phyloP scores from a whole-genome alignment of 1,140 invertebrate species.

The Tribolium castaneum region DNA sequence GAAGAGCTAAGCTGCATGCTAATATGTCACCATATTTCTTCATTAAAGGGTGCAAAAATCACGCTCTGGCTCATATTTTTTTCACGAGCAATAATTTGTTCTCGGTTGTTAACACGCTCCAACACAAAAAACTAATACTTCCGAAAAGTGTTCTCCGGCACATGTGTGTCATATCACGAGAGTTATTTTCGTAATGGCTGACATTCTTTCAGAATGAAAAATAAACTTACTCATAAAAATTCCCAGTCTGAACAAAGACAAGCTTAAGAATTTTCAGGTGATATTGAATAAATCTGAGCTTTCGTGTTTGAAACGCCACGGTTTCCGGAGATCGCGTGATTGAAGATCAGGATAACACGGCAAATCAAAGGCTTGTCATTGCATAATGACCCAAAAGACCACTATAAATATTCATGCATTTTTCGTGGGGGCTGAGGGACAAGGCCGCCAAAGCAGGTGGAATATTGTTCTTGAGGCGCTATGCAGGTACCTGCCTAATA shows the following conservation, averaged over 20 bases:
- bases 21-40: slow-evolving; percentile 38
- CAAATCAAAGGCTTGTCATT: slow-evolving; percentile 1
- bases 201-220: slow-evolving; percentile 15
- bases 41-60: slow-evolving; percentile 26
- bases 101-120: not conserved
- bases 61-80: not conserved
- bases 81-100: slow-evolving; percentile 9
- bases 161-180: slow-evolving; percentile 23
- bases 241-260: slow-evolving; percentile 4
- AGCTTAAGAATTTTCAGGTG: not conserved
- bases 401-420: not conserved
- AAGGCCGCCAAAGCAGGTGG: not conserved
- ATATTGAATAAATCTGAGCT: slow-evolving; percentile 20
- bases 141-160: not conserved
- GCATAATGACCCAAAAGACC: not conserved
- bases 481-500: slow-evolving; percentile 7
- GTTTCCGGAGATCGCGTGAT: slow-evolving; percentile 17
- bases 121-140: not conserved
- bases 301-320: not conserved
- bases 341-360: not conserved
- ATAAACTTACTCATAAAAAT: slow-evolving; percentile 20
- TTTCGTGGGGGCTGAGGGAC: not conserved
- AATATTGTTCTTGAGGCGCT: not conserved
- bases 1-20: slow-evolving; percentile 15
- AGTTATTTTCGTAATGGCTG: slow-evolving; percentile 15